Conservation (phyloP, 2,888 invertebrate genomes). For the Andrena bucephala region DNA sequence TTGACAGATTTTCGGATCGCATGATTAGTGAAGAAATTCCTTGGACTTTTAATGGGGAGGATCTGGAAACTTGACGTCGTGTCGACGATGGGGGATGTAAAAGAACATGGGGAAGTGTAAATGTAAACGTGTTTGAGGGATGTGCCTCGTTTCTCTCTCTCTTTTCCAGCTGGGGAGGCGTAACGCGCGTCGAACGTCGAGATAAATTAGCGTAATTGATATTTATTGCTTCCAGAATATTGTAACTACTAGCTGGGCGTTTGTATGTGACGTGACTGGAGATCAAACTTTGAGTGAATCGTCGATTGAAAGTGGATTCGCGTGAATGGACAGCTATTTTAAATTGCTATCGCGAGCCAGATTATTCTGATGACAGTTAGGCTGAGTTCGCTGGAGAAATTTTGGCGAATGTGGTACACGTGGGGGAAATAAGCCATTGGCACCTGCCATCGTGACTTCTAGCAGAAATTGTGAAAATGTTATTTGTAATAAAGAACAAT, state of each 20-base stretch:
- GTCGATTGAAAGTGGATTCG: constrained; percentile 10
- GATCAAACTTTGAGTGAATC: constrained; percentile 27
- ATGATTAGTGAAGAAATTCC: background rate
- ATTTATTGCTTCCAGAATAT: constrained; percentile 63
- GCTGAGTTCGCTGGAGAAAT: constrained; percentile 8
- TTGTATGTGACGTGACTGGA: constrained; percentile 41
- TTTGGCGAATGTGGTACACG: constrained; percentile 20
- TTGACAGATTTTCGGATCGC: background rate
- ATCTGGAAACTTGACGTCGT: background rate
- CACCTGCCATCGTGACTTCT: constrained; percentile 72
- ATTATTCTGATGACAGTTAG: constrained; percentile 34
- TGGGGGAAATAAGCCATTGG: constrained; percentile 20
- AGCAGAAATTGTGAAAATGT: constrained; percentile 72
- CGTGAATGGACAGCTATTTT: constrained; percentile 1
- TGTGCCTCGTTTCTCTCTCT: constrained; percentile 33
- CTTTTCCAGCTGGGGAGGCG: background rate
- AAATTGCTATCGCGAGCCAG: constrained; percentile 1
- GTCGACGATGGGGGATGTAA: background rate
- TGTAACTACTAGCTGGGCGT: constrained; percentile 38
- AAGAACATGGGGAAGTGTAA: background rate
- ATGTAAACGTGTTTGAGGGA: background rate
- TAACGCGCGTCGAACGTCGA: constrained; percentile 13
- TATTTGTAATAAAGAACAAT: constrained; percentile 76
- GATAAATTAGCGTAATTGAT: constrained; percentile 39
- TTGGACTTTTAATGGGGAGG: background rate